phyloP scores from a whole-genome alignment of 2,797 vertebrate species.

The Taenioides sp. region DNA sequence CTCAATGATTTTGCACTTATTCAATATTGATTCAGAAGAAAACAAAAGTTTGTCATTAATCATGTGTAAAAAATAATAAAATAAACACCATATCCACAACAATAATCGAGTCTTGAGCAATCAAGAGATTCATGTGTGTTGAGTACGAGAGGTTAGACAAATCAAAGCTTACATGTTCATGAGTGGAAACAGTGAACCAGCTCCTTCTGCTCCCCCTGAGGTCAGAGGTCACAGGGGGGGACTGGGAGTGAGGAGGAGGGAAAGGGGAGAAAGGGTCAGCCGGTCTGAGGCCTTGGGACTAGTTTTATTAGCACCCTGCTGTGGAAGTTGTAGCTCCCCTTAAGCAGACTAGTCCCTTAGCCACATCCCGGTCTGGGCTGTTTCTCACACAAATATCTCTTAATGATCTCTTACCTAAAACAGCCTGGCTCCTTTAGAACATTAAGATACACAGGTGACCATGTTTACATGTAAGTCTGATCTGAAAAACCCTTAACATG shows the following conservation, averaged over 20 bases:
- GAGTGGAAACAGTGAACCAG: slow-evolving; percentile 18
- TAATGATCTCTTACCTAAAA: slow-evolving; percentile 1
- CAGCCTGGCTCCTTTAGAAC: slow-evolving; percentile 20
- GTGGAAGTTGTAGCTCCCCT: slow-evolving; percentile 82
- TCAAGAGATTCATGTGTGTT: slow-evolving; percentile 66
- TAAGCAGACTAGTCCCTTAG: slow-evolving; percentile 80
- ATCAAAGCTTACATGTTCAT: slow-evolving; percentile 58
- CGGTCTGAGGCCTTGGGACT: slow-evolving; percentile 62
- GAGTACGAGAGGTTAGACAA: slow-evolving; percentile 67
- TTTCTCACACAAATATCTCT: slow-evolving; percentile 24
- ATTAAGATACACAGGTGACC: slow-evolving; percentile 7
- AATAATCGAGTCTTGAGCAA: slow-evolving; percentile 71
- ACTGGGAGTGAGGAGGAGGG: slow-evolving; percentile 3
- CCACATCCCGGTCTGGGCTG: slow-evolving; percentile 39
- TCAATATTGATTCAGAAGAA: slow-evolving; percentile 44
- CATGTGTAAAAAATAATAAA: slow-evolving; percentile 48
- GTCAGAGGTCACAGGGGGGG: not conserved
- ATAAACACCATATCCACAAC: slow-evolving; percentile 72
- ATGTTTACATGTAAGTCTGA: slow-evolving; percentile 46
- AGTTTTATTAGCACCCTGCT: slow-evolving; percentile 84
- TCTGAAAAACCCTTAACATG: slow-evolving; percentile 72
- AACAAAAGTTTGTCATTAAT: slow-evolving; percentile 49
- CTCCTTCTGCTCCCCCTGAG: slow-evolving; percentile 13
- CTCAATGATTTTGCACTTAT: slow-evolving; percentile 32
- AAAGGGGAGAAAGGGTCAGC: slow-evolving; percentile 24